Conservation (phyloP, 2,113 vertebrate genomes). For the Platycercus adscitus region DNA sequence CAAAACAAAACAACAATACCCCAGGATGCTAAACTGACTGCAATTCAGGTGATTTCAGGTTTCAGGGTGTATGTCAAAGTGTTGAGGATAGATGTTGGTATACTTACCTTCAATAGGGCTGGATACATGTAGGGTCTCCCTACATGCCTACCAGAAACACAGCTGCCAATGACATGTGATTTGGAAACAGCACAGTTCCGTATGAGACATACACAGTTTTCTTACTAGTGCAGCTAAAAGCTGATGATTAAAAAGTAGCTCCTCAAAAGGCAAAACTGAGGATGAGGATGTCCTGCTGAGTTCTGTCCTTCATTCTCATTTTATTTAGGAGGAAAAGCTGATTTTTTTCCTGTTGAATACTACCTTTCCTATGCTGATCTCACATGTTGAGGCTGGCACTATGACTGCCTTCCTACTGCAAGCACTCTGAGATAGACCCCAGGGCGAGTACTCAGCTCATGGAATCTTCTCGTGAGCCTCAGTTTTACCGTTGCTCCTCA, state of each 20-base stretch:
- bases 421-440: not conserved
- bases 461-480: not conserved
- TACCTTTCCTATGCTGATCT: not conserved
- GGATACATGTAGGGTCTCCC: not conserved
- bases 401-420: rapidly evolving
- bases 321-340: not conserved
- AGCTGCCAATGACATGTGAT: not conserved
- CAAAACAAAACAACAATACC: too few relatives aligned
- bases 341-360: not conserved
- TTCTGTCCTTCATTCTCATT: not conserved
- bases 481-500: not conserved
- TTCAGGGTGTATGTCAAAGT: not conserved
- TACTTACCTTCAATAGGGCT: not conserved
- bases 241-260: not conserved
- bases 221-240: not conserved
- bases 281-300: not conserved
- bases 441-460: not conserved
- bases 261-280: not conserved
- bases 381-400: rapidly evolving
- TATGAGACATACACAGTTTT: not conserved
- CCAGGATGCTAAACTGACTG: not conserved
- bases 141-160: not conserved
- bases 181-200: not conserved
- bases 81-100: not conserved
- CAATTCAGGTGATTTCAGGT: not conserved